Conservation (phyloP, 2,113 vertebrate species). For the Asarcornis scutulata region DNA sequence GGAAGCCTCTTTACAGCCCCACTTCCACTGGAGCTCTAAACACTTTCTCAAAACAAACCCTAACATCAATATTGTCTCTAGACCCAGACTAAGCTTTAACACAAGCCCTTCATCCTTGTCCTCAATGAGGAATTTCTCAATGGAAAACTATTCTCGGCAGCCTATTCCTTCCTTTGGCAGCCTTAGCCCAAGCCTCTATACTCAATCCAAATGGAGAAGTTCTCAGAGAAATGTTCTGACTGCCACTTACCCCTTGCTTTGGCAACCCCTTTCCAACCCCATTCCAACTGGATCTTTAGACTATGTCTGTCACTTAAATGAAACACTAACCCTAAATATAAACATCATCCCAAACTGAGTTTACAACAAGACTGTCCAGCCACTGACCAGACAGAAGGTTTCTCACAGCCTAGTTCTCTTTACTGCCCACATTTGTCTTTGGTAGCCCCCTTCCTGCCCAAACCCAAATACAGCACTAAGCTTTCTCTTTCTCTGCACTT, state of each 20-base stretch:
- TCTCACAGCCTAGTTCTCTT: too few relatives aligned
- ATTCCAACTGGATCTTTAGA: background rate
- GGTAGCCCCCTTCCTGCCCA: too few relatives aligned
- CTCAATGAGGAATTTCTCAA: background rate
- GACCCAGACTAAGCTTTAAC: background rate
- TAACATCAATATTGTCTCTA: background rate
- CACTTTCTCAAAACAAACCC: background rate
- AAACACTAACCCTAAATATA: background rate
- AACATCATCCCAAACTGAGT: too few relatives aligned
- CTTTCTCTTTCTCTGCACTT: too few relatives aligned
- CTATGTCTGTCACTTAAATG: background rate
- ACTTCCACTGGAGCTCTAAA: background rate
- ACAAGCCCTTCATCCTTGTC: background rate
- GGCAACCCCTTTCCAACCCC: background rate
- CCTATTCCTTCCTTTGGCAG: background rate
- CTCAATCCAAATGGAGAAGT: background rate
- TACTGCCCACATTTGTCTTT: too few relatives aligned
- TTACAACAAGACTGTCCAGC: too few relatives aligned
- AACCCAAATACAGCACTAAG: too few relatives aligned
- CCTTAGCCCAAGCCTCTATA: background rate
- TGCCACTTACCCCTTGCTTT: background rate
- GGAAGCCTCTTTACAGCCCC: background rate
- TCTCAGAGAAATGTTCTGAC: background rate
- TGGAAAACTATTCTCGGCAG: background rate
- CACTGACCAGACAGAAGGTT: too few relatives aligned